Evolutionary conservation across 2,113 vertebrate species (phyloP).

Genomic region (Ammodytes dubius): DNA sequence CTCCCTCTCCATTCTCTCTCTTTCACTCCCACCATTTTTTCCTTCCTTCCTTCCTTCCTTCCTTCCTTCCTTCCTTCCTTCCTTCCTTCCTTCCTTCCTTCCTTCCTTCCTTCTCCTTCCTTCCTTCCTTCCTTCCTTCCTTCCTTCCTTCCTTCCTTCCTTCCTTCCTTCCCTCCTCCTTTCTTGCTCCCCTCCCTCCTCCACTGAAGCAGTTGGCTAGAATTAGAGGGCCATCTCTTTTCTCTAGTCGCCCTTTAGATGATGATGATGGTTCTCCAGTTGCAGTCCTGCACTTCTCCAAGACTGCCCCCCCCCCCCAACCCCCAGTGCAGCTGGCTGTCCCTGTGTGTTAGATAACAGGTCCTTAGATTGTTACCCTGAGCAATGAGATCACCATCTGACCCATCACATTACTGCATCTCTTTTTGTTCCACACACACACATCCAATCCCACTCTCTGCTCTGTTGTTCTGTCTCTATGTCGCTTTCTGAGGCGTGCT

Average conservation of each 20-base stretch:
- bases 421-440: conserved; percentile 45
- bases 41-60: conserved; percentile 37
- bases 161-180: conserved; percentile 5
- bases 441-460: conserved; percentile 5
- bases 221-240: conserved; percentile 21
- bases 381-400: conserved; percentile 77
- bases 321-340: conserved; percentile 60
- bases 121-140: not conserved
- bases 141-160: conserved; percentile 34
- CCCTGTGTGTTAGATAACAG: conserved; percentile 73
- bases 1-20: conserved; percentile 32
- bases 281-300: conserved; percentile 1
- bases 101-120: conserved; percentile 1
- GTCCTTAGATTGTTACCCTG: conserved; percentile 69
- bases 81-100: conserved; percentile 46
- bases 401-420: conserved; percentile 67
- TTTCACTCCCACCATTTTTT: conserved; percentile 57
- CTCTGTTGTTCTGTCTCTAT: conserved; percentile 15
- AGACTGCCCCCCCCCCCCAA: not conserved
- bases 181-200: conserved; percentile 4
- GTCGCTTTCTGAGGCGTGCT: conserved; percentile 28
- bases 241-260: conserved; percentile 15
- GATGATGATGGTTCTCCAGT: conserved; percentile 50
- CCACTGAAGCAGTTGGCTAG: conserved; percentile 30
- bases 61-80: conserved; percentile 38